Evolutionary conservation across 37 sponge, comb jelly and placozoan species (phyloP), one percentile per base, ranked within the genome.

Genomic region (Aplysina aerophoba): DNA sequence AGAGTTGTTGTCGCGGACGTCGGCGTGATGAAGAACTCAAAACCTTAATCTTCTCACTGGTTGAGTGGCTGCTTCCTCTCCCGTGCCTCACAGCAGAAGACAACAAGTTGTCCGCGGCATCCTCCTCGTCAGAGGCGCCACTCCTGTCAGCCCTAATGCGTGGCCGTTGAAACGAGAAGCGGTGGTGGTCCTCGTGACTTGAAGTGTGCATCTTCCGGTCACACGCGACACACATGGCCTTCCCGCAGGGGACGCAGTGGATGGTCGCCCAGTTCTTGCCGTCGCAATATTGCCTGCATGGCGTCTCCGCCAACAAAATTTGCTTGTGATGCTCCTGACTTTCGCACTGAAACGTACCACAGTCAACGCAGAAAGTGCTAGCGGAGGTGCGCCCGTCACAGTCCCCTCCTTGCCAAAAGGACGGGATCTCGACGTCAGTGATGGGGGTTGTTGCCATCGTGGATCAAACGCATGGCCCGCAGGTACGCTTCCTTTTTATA

Each of bases 281-380:
- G n/a, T 74, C 16, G 65, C 94, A 93, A 75, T 66, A 81, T 13
- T 59, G 74, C 35, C 84, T 68, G 64, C 94, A 93, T 12, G 60
- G 30, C 69, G 14, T 65, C 57, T 57, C 74, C 33, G 53, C 34
- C 22, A 84, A 34, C 56, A 66, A 35, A n/a, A 57, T 39, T 30
- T 83, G 66, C 27, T n/a, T 37, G 69, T 87, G 88, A 21, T 28
- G 12, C 33, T 74, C 79, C 12, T 74, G 44, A 59, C 80, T 72
- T 40, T 38, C 53, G 83, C 94, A 93, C 62, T 90, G 94, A 55
- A 78, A 73, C 20, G 88, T 90, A 14, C 55, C 79, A 54, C 94
- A 93, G 20, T 90, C 88, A 28, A 74, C 85, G 38, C 94, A 93
- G 73, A 59, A 84, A 5, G 80, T 15, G 6, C 60, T 57, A 6